A percentile compares a stretch with the other conserved stretches of the same genome.
phyloP scores from a whole-genome alignment of 2,888 invertebrate species.

The Papilio protenor region DNA sequence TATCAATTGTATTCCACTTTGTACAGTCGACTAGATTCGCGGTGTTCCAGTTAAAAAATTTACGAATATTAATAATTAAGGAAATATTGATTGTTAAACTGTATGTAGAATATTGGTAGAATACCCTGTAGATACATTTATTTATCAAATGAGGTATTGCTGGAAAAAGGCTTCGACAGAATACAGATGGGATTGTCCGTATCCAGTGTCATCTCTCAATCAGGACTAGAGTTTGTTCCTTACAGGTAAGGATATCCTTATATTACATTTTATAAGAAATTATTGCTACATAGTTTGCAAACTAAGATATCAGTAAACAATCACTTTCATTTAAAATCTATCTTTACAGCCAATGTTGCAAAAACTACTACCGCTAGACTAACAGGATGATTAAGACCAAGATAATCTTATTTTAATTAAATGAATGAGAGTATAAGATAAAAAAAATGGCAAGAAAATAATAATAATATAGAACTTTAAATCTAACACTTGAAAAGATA shows the following conservation, averaged over 20 bases:
- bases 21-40: not conserved
- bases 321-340: too few species aligned
- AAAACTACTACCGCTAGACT: too few species aligned
- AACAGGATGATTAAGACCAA: too few species aligned
- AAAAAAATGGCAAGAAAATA: conserved; percentile 35
- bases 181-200: too few species aligned
- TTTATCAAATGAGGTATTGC: not conserved
- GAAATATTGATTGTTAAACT: too few species aligned
- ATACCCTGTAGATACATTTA: not conserved
- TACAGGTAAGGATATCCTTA: not conserved
- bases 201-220: too few species aligned
- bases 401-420: not conserved
- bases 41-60: not conserved
- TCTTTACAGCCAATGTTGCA: too few species aligned
- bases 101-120: not conserved
- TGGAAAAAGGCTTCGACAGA: too few species aligned
- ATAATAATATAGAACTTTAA: conserved; percentile 8
- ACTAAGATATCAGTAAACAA: too few species aligned
- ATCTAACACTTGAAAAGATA: conserved; percentile 38
- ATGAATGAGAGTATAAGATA: not conserved
- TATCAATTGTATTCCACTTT: not conserved
- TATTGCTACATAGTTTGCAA: too few species aligned
- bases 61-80: not conserved
- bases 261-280: too few species aligned
- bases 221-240: too few species aligned